These are phyloP conservation scores for Tetranychus truncatus DNA, from an alignment of 2,888 invertebrate genomes.

Conservation along the genomic window DNA sequence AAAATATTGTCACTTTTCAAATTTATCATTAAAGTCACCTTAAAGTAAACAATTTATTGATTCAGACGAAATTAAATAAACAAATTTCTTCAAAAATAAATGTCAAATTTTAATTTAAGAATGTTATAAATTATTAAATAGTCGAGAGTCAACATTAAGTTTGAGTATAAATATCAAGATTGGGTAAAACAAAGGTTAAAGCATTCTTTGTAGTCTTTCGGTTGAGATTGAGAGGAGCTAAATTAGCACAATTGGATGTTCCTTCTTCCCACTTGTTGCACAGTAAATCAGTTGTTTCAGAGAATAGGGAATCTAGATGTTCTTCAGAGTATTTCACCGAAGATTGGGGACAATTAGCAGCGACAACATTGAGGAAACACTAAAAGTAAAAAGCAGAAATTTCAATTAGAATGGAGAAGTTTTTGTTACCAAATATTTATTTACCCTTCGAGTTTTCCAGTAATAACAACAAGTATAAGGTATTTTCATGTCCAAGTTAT, in stretches of 20 bases:
- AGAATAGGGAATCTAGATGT: background rate
- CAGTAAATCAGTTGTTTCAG: slow-evolving; percentile 5
- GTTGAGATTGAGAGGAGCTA: background rate
- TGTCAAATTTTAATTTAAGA: too few species aligned
- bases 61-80: too few species aligned
- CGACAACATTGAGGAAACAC: background rate
- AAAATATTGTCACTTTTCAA: too few species aligned
- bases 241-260: background rate
- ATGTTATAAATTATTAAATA: too few species aligned
- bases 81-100: too few species aligned
- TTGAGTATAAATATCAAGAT: slow-evolving; percentile 7
- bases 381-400: background rate
- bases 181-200: background rate
- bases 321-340: background rate
- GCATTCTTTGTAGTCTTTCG: background rate
- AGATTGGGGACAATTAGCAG: background rate
- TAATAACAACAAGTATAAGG: slow-evolving; percentile 8
- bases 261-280: slow-evolving; percentile 6
- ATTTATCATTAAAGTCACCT: too few species aligned
- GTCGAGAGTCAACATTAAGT: background rate
- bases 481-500: background rate
- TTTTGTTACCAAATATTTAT: background rate
- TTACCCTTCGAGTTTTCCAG: slow-evolving; percentile 2
- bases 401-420: background rate
- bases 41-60: too few species aligned